phyloP scores from a whole-genome alignment of 2,797 vertebrate species.

The Furcifer pardalis region DNA sequence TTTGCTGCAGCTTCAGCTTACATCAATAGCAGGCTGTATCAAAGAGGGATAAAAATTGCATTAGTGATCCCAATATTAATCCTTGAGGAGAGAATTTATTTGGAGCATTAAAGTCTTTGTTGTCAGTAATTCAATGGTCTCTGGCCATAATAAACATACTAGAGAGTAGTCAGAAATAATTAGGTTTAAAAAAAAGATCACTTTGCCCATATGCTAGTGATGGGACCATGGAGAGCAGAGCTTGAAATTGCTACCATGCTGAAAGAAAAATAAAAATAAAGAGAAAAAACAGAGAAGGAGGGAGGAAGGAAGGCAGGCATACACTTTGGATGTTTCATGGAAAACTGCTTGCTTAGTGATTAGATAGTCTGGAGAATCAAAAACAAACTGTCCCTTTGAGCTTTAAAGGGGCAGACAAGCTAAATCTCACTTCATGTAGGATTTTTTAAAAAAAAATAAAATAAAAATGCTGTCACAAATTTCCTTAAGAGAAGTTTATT shows the following conservation, averaged over 20 bases:
- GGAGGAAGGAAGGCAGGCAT: conserved; percentile 9
- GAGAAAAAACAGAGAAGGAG: neutral
- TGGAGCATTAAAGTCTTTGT: conserved; percentile 12
- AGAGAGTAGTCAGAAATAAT: conserved; percentile 31
- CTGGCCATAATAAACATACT: conserved; percentile 18
- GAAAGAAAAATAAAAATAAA: neutral
- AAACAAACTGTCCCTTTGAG: neutral
- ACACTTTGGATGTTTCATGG: neutral
- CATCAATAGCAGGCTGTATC: conserved; percentile 39
- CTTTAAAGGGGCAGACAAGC: conserved; percentile 28
- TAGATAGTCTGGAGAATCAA: conserved; percentile 12
- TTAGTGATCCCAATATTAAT: conserved; percentile 48
- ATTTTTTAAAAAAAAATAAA: neutral
- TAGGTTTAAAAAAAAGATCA: too few species aligned
- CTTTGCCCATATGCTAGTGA: conserved; percentile 14
- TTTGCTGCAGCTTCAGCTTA: conserved; percentile 28
- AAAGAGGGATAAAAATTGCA: conserved; percentile 51
- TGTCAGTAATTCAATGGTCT: neutral
- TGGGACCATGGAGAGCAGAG: accelerated
- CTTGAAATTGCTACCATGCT: conserved; percentile 37
- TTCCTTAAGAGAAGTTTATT: conserved; percentile 2
- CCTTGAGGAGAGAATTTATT: conserved; percentile 37
- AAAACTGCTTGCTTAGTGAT: neutral
- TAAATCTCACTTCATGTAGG: neutral
- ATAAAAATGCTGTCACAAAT: neutral